Conservation (phyloP, 1,140 invertebrate genomes). For the Apocrypta bakeri region DNA sequence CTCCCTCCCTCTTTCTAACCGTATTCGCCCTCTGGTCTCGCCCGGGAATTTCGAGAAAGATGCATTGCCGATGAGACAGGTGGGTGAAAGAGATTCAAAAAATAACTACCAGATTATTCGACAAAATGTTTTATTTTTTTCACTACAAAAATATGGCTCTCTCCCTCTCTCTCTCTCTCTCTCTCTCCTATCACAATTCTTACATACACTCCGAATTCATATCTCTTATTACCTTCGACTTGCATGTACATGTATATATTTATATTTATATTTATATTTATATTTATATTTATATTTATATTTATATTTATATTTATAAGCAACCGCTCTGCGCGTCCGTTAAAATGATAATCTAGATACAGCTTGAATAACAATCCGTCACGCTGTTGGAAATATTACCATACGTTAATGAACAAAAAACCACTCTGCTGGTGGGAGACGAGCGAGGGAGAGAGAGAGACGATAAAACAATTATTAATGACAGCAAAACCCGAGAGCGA, state of each 20-base stretch:
- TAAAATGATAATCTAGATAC: background rate
- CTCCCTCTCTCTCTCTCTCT: too few species aligned
- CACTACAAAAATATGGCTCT: background rate
- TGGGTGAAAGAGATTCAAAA: background rate
- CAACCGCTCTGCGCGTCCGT: too few species aligned
- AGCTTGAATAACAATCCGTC: background rate
- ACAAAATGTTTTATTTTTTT: background rate
- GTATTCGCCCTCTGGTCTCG: background rate
- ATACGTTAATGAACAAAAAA: conserved; percentile 31
- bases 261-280: too few species aligned
- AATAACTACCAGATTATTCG: conserved; percentile 19
- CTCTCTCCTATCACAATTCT: background rate
- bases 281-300: too few species aligned
- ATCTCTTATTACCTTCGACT: background rate
- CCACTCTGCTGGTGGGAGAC: background rate
- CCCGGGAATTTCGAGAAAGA: background rate
- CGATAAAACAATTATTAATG: conserved; percentile 50
- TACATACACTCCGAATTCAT: background rate
- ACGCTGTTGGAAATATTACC: background rate
- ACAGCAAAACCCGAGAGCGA: conserved; percentile 18
- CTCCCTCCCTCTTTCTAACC: background rate
- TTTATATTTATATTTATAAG: background rate
- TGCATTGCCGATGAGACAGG: background rate
- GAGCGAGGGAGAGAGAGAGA: background rate
- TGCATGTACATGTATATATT: too few species aligned